Percentiles rank a stretch among this genome's conserved stretches.
Conservation (phyloP, 2,113 vertebrate genomes). For the Isurus oxyrinchus region DNA sequence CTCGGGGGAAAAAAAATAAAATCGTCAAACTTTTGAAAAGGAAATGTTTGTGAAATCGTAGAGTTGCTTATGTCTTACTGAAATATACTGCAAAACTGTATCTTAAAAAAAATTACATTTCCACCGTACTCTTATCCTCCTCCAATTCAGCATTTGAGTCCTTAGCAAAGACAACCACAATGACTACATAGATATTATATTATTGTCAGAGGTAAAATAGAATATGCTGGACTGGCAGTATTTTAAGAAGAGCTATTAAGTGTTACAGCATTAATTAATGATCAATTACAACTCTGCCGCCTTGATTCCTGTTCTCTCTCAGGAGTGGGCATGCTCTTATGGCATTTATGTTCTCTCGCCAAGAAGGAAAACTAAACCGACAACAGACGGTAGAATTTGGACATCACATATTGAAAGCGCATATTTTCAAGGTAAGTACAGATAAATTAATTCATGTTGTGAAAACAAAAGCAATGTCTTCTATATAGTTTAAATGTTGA, state of each 20-base stretch:
- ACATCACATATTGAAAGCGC: conserved; percentile 96
- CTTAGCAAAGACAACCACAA: neutral
- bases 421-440: conserved; percentile 90
- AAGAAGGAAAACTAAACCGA: conserved; percentile 91
- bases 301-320: conserved; percentile 36
- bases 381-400: conserved; percentile 98
- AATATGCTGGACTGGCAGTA: neutral
- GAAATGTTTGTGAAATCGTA: neutral
- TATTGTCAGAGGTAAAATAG: neutral
- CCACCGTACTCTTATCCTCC: neutral
- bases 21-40: neutral
- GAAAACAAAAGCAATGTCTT: neutral
- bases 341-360: conserved; percentile 95
- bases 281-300: neutral
- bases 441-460: neutral
- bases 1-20: neutral
- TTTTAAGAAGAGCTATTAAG: neutral
- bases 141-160: neutral
- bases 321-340: conserved; percentile 91
- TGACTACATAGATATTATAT: neutral
- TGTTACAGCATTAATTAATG: neutral
- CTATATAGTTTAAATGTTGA: neutral
- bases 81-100: neutral
- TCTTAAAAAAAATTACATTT: neutral
- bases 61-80: neutral